Evolutionary conservation across 2,113 vertebrate species (phyloP), one percentile per base, ranked within the genome.

Genomic region (rabbit (Oryctolagus cuniculus)): DNA sequence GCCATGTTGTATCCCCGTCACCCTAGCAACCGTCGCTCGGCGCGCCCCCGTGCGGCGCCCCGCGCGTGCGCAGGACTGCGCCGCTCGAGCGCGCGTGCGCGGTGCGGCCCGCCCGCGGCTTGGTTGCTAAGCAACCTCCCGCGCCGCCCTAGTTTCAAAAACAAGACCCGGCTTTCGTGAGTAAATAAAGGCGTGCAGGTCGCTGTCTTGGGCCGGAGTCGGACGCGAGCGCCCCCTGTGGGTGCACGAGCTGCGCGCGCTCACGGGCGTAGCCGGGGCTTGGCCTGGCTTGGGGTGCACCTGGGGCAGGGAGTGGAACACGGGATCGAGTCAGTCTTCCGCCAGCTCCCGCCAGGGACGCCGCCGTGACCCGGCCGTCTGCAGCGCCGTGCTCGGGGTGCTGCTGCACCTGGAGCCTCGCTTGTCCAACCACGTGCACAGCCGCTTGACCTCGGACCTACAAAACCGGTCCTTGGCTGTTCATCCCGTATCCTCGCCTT

Each of bases 1-100:
- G 97, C 98, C 98, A 98, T 98, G 97, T 97, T 98, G 98, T 97
- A 6, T 97, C 63, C 77, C 82, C n/a, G 98, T 98, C 96, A 72
- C 98, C 98, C 83, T 96, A 97, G 98, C 98, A 98, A 98, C 98
- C 97, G 93, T 11, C 97, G 96, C 64, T 80, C 83, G 0, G 81
- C 11, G 0, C 13, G 22, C 24, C 51, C 38, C 6, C 0, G 0
- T 22, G 10, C 17, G 0, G 16, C 67, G n/a, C 16, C 38, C 69
- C 2, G 80, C 95, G 69, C 64, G 0, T 69, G 95, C 87, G 91
- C 67, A 24, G 2, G 6, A 58, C 19, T 17, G 19, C 55, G 55
- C 55, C 55, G 15, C 44, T 44, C 44, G 44, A 44, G 1, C 0
- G 3, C 84, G 93, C 96, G 5, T 8, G 96, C 93, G 94, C 89